Evolutionary conservation across 2,797 vertebrate genomes (phyloP).

Genomic region (Tinamus major): DNA sequence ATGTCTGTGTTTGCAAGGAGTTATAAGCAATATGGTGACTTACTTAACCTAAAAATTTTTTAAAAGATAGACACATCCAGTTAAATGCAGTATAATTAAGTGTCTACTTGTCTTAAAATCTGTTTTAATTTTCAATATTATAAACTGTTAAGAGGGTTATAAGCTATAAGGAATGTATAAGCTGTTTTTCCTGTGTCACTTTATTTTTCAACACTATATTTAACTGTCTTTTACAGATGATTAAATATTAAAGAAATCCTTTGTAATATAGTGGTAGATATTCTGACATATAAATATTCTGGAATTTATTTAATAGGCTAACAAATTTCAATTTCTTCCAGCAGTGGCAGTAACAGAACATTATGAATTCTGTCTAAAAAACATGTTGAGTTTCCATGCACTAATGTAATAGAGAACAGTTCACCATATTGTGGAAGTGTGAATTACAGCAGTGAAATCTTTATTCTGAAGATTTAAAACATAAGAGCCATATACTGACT

Average conservation of each 20-base stretch:
- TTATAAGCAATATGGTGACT: not conserved
- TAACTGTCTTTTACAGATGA: not conserved
- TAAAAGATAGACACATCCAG: not conserved
- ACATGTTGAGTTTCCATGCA: slow-evolving; percentile 15
- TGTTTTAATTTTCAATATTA: not conserved
- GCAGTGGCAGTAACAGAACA: not conserved
- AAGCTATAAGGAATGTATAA: not conserved
- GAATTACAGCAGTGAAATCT: not conserved
- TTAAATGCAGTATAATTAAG: not conserved
- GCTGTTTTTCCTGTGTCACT: not conserved
- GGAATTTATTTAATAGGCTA: not conserved
- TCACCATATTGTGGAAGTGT: not conserved
- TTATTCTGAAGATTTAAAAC: slow-evolving; percentile 21
- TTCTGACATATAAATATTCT: not conserved
- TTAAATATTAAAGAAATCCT: slow-evolving; percentile 21
- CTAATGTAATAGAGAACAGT: not conserved
- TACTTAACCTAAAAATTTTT: not conserved
- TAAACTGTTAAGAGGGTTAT: not conserved
- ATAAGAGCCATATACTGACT: not conserved
- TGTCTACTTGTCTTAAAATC: not conserved
- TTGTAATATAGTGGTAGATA: not conserved
- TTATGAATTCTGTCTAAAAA: slow-evolving; percentile 17
- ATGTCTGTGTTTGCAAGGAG: not conserved
- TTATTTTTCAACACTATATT: not conserved
- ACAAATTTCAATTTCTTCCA: slow-evolving; percentile 21